Evolutionary conservation across 2,113 vertebrate genomes (phyloP).

Genomic region (Ammodytes dubius): DNA sequence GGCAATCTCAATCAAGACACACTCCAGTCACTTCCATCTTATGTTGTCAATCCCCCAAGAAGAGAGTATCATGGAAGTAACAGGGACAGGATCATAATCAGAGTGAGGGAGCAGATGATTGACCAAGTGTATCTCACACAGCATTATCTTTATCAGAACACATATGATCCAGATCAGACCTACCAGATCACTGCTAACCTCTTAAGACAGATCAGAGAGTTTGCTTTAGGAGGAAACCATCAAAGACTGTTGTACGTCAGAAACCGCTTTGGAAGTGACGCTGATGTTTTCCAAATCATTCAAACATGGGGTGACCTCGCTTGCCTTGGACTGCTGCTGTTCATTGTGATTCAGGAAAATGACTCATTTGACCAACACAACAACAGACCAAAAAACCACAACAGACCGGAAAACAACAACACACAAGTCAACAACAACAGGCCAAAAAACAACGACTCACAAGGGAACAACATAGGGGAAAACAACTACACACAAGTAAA

Average conservation of each 20-base stretch:
- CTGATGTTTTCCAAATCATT: conserved; percentile 31
- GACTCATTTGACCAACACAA: neutral
- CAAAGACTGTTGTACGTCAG: conserved; percentile 32
- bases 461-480: neutral
- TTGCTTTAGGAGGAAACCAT: conserved; percentile 33
- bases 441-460: neutral
- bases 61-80: conserved; percentile 43
- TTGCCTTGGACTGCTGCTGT: conserved; percentile 67
- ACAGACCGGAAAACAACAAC: neutral
- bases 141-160: conserved; percentile 60
- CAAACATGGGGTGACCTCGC: conserved; percentile 60
- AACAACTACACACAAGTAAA: neutral
- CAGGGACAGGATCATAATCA: conserved; percentile 69
- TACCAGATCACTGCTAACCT: conserved; percentile 61
- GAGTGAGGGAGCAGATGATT: conserved; percentile 43
- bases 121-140: conserved; percentile 73
- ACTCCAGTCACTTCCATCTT: conserved; percentile 33
- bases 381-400: neutral
- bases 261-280: conserved; percentile 29
- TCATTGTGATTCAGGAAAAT: conserved; percentile 65
- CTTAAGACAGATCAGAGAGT: conserved; percentile 57
- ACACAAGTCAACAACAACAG: neutral
- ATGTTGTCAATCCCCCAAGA: conserved; percentile 27
- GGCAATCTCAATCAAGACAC: conserved; percentile 54
- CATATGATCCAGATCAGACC: conserved; percentile 67